Evolutionary conservation across 92 coral and sea anemone species (phyloP), one percentile per base, ranked within the genome.

Genomic region (Paramuricea clavata): DNA sequence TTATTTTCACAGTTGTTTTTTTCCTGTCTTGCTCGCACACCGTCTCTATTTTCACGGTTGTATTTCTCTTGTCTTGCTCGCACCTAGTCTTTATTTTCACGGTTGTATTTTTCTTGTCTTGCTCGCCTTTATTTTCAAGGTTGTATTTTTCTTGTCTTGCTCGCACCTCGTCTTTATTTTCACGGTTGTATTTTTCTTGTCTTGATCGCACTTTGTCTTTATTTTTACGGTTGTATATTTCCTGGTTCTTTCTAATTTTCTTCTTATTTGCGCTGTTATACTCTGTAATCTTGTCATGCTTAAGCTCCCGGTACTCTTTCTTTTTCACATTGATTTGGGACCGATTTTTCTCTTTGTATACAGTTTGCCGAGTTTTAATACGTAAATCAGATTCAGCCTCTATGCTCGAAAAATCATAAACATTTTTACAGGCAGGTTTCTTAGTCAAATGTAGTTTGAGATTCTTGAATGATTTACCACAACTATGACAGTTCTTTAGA

Each of bases 381-480:
- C 43, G 76, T 27, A 39, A n/a, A 69, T 44, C 32, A 21, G 43
- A 33, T 33, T 69, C 44, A 21, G 26, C 49, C 43, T 69, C 26
- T 28, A 28, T 19, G 44, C 49, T 39, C 26, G 76, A 69, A 21
- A 25, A 69, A 69, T 33, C 49, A 17, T 69, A 31, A 12, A 31
- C 76, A 21, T 12, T 69, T 39, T 39, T 3, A 39, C 80, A 74
- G 17, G 30, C 57, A 39, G 57, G 57, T 43, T 39, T 74, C 49
- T 74, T 16, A 73, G 79, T 73, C 32, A 73, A 73, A 73, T 73
- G 49, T 73, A 73, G 79, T 73, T 73, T 73, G 52, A 73, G 79
- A 73, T 73, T 73, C 35, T 73, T 73, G 56, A 73, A 73, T n/a
- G 79, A 73, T 73, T 42, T 73, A 73, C 79, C 54, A 73, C 79